A percentile compares a stretch with the other conserved stretches of the same genome.
Evolutionary conservation across 2,888 invertebrate genomes (phyloP).

Genomic region (Pteria penguin): DNA sequence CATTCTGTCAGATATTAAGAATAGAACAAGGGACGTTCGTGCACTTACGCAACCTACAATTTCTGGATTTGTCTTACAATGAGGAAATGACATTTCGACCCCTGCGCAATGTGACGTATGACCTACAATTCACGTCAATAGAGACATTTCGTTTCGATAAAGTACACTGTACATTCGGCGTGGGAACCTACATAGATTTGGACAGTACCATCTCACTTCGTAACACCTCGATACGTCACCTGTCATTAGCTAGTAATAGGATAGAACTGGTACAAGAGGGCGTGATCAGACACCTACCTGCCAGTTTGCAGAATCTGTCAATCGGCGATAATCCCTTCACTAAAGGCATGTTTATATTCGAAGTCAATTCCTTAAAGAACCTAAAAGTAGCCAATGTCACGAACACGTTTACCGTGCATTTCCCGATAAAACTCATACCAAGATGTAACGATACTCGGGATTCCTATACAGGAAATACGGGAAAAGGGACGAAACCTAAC

Average conservation of each 20-base stretch:
- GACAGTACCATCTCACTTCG: background rate
- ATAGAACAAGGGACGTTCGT: no score
- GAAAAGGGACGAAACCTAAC: background rate
- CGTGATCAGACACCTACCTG: background rate
- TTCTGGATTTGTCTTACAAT: slow-evolving; percentile 16
- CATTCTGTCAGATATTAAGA: no score
- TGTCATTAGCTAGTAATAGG: slow-evolving; percentile 10
- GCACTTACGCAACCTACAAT: no score
- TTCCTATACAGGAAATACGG: background rate
- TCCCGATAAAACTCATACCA: background rate
- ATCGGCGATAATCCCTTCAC: slow-evolving; percentile 15
- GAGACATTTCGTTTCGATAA: background rate
- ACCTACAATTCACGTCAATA: slow-evolving; percentile 2
- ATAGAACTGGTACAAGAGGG: slow-evolving; percentile 10
- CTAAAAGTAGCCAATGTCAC: background rate
- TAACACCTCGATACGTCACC: slow-evolving; percentile 7
- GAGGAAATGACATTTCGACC: slow-evolving; percentile 1
- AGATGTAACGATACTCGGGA: background rate
- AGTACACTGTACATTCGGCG: slow-evolving; percentile 8
- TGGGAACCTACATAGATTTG: background rate
- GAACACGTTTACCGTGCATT: background rate
- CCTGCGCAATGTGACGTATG: background rate
- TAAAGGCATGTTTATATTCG: background rate
- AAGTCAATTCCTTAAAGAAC: background rate
- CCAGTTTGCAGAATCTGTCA: background rate